These are phyloP conservation scores for Sitobion miscanthi DNA, from an alignment of 1,140 invertebrate genomes.

Conservation along the genomic window DNA sequence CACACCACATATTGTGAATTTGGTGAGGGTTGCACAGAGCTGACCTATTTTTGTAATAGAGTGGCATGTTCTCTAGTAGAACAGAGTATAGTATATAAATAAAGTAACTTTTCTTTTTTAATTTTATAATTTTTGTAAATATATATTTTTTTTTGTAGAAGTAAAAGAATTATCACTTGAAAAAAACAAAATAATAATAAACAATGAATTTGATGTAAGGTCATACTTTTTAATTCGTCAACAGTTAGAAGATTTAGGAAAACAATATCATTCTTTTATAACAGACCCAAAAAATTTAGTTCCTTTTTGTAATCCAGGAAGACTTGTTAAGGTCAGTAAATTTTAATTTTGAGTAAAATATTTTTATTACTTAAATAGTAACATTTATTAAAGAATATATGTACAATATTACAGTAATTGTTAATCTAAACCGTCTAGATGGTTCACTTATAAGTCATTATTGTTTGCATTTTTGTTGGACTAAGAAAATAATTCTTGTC, in stretches of 20 bases:
- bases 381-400: too few species aligned
- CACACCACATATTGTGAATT: too few species aligned
- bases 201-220: constrained; percentile 79
- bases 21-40: too few species aligned
- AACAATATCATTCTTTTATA: constrained; percentile 79
- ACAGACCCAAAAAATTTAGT: constrained; percentile 87
- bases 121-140: neutral
- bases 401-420: too few species aligned
- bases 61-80: too few species aligned
- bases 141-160: constrained; percentile 67
- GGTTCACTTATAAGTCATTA: neutral
- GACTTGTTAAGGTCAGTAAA: constrained; percentile 81
- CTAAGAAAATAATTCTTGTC: too few species aligned
- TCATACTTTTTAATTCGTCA: constrained; percentile 85
- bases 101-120: too few species aligned
- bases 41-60: too few species aligned
- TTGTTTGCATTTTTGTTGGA: neutral
- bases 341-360: constrained; percentile 26
- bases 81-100: too few species aligned
- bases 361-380: neutral
- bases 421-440: neutral
- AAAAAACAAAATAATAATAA: constrained; percentile 71
- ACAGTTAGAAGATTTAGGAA: constrained; percentile 77
- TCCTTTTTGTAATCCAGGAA: constrained; percentile 92
- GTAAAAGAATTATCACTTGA: constrained; percentile 75